Evolutionary conservation across 2,888 invertebrate genomes (phyloP), one percentile per base, ranked within the genome.

Genomic region (Limulus polyphemus): DNA sequence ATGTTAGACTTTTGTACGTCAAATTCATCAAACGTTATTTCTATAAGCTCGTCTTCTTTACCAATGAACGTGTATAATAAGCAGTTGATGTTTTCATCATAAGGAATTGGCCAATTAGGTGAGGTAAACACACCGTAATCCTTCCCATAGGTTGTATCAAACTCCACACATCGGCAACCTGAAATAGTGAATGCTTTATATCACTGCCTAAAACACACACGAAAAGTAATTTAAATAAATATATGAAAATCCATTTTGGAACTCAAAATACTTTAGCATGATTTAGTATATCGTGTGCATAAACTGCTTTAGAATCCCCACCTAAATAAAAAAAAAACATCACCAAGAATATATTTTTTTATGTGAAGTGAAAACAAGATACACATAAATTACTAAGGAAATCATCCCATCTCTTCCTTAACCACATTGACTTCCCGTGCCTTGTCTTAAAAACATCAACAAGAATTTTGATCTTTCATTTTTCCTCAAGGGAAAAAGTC

Each of bases 91-190:
- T 83, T 82, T 62, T 82, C 75, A 10, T 85, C 84, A 77, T 88
- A 88, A 62, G 83, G 82, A 67, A 82, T 82, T 7, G 89, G 89
- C 77, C 84, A 89, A 78, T 88, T 86, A n/a, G 90, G 90, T 71
- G 88, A 88, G 74, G 83, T 85, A 80, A 90, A 90, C 57, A 82
- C 83, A 67, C 88, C 90, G 69, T 83, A 83, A 74, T 84, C 85
- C 77, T 84, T 85, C 71, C 85, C 84, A 75, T 84, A 85, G 67
- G 86, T 85, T 69, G 85, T 86, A 72, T 88, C 85, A 79, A 84
- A 90, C 67, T 85, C 83, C 71, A 90, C 79, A 77, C 90, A 91
- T 72, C 85, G 83, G 77, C 90, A 91, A 78, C 87, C 90, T 91
- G 81, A 60, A 81, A 81, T 16, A 58, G 55, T 32, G 47, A 54